Percentiles rank a stretch among this genome's conserved stretches.
Evolutionary conservation across 2,797 vertebrate species (phyloP).

Genomic region (Neosilurus hyrtlii): DNA sequence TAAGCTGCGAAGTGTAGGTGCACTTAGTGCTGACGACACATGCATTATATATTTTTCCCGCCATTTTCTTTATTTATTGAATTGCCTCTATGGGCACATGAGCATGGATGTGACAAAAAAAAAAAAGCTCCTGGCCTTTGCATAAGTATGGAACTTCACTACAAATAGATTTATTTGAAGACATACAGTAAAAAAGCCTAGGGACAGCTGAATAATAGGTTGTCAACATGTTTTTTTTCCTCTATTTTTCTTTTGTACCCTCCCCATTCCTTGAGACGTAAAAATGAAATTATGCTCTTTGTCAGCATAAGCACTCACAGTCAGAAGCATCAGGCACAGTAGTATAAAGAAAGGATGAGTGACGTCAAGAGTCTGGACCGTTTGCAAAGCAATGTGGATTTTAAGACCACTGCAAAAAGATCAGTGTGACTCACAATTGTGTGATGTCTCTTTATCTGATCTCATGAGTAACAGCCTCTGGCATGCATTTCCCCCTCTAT

Average conservation of each 20-base stretch:
- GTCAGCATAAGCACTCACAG: conserved; percentile 43
- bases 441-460: conserved; percentile 39
- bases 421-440: conserved; percentile 29
- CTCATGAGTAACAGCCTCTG: conserved; percentile 21
- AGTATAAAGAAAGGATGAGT: conserved; percentile 26
- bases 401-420: conserved; percentile 18
- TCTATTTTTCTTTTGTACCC: conserved; percentile 24
- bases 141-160: no score
- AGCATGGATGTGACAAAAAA: no score
- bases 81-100: no score
- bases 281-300: conserved; percentile 38
- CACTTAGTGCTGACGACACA: no score
- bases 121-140: no score
- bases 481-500: neutral
- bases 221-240: conserved; percentile 33
- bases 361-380: conserved; percentile 32
- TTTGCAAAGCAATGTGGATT: conserved; percentile 32
- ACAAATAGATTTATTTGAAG: conserved; percentile 48
- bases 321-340: conserved; percentile 44
- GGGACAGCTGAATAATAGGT: conserved; percentile 53
- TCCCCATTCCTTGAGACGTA: conserved; percentile 11
- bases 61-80: no score
- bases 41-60: no score
- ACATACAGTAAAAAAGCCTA: conserved; percentile 48
- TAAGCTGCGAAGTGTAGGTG: no score